A percentile compares a stretch with the other conserved stretches of the same genome.
These are phyloP conservation scores for Fratercula arctica DNA, from an alignment of 2,797 vertebrate genomes.

Conservation along the genomic window DNA sequence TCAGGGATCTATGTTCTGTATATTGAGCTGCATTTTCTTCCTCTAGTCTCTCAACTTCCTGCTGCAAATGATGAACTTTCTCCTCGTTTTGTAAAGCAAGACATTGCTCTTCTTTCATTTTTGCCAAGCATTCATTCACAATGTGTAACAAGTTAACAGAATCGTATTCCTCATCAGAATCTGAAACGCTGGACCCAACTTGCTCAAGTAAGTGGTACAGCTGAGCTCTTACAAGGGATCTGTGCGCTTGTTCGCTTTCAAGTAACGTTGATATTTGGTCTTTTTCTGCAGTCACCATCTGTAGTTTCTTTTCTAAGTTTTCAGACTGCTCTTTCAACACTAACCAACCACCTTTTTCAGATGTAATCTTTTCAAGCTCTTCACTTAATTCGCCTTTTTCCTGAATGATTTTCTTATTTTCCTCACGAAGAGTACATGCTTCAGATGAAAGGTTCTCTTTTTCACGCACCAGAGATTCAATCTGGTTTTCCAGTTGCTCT, in stretches of 20 bases:
- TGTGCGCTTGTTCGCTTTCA: conserved; percentile 66
- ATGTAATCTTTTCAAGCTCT: conserved; percentile 56
- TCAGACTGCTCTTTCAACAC: conserved; percentile 62
- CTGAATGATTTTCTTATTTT: conserved; percentile 72
- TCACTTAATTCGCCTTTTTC: conserved; percentile 64
- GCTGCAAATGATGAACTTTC: conserved; percentile 54
- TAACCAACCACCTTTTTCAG: conserved; percentile 59
- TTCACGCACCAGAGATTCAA: conserved; percentile 73
- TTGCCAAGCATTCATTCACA: conserved; percentile 62
- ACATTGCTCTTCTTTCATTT: conserved; percentile 69
- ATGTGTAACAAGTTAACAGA: conserved; percentile 63
- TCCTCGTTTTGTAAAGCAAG: conserved; percentile 60
- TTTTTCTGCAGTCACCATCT: conserved; percentile 63
- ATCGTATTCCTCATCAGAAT: conserved; percentile 61
- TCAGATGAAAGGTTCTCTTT: conserved; percentile 74
- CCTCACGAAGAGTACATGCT: conserved; percentile 65
- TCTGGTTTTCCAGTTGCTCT: conserved; percentile 69
- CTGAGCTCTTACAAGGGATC: conserved; percentile 62
- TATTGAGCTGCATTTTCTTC: conserved; percentile 76
- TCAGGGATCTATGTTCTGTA: conserved; percentile 78
- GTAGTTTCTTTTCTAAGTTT: conserved; percentile 72
- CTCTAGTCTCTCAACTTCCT: conserved; percentile 74
- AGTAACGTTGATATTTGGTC: conserved; percentile 64
- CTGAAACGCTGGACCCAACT: conserved; percentile 26
- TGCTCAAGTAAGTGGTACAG: conserved; percentile 69